Conservation (phyloP, 2,797 vertebrate genomes). For the Microchirus variegatus region DNA sequence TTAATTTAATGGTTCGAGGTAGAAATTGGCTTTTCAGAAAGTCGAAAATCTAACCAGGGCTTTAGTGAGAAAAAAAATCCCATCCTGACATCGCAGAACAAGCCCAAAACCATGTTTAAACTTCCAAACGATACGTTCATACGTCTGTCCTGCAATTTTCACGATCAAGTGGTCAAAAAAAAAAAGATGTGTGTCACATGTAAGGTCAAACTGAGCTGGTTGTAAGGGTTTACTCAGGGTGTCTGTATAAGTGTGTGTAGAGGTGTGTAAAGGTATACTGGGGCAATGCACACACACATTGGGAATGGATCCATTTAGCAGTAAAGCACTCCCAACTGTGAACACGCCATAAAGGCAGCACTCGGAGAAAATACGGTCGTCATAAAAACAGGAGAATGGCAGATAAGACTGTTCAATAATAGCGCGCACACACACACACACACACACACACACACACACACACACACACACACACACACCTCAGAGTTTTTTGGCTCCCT, state of each 20-base stretch:
- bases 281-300: conserved; percentile 24
- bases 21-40: not conserved
- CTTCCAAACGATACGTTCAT: not conserved
- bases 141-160: conserved; percentile 4
- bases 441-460: conserved; percentile 13
- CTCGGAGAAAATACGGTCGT: conserved; percentile 42
- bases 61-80: not conserved
- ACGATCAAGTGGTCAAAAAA: conserved; percentile 1
- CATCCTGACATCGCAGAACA: not conserved
- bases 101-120: conserved; percentile 4
- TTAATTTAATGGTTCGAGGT: not conserved
- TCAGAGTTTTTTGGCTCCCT: conserved; percentile 2
- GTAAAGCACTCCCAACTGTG: conserved; percentile 56
- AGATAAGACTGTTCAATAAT: conserved; percentile 20
- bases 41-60: not conserved
- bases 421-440: conserved; percentile 17
- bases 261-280: conserved; percentile 24
- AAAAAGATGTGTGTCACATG: conserved; percentile 10
- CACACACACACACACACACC: conserved; percentile 8
- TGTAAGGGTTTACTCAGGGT: not conserved
- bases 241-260: conserved; percentile 21
- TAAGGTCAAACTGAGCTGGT: conserved; percentile 12
- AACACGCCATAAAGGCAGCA: conserved; percentile 39
- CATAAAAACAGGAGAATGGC: conserved; percentile 23
- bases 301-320: conserved; percentile 60